These are phyloP conservation scores for Deilephila porcellus DNA, from an alignment of 2,888 invertebrate species.

Conservation along the genomic window DNA sequence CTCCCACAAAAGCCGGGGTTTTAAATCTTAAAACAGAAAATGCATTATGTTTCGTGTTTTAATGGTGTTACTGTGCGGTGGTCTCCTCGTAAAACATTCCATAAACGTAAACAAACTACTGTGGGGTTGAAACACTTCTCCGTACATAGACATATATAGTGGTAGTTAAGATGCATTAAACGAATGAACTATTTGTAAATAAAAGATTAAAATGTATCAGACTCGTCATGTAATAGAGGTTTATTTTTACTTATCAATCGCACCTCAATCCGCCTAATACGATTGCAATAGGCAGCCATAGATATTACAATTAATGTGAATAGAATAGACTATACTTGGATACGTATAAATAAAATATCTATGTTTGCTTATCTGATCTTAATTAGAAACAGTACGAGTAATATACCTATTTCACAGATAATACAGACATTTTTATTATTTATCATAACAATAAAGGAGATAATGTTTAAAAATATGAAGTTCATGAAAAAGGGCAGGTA, in stretches of 20 bases:
- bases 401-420: too few species aligned
- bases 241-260: not conserved
- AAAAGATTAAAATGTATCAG: not conserved
- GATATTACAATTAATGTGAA: too few species aligned
- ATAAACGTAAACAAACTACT: not conserved
- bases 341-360: too few species aligned
- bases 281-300: too few species aligned
- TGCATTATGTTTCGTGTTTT: constrained; percentile 9
- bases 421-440: too few species aligned
- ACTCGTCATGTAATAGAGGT: not conserved
- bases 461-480: too few species aligned
- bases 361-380: too few species aligned
- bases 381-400: too few species aligned
- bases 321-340: too few species aligned
- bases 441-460: too few species aligned
- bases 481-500: too few species aligned
- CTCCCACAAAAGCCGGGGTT: not conserved
- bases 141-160: constrained; percentile 36
- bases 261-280: too few species aligned
- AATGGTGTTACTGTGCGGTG: constrained; percentile 7
- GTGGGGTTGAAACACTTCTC: constrained; percentile 32
- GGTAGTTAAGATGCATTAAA: constrained; percentile 41
- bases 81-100: constrained; percentile 19
- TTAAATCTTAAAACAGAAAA: constrained; percentile 5
- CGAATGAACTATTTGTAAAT: constrained; percentile 38